These are phyloP conservation scores for Drosophila lacteicornis DNA, from an alignment of 1,140 invertebrate species.

Conservation along the genomic window DNA sequence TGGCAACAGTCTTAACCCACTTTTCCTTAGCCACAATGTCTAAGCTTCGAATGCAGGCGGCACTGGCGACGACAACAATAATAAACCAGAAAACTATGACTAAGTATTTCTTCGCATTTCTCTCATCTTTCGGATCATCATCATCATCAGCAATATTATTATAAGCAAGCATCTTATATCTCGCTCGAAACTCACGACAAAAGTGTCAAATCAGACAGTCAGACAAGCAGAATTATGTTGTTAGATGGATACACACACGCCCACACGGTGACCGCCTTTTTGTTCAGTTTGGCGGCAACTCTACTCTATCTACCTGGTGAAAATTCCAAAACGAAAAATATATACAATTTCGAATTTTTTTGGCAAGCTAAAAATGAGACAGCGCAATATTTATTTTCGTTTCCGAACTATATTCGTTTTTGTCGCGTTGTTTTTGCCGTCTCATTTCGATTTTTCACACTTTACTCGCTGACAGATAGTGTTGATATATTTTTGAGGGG, in stretches of 20 bases:
- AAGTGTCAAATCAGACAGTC: conserved; percentile 54
- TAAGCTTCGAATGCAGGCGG: conserved; percentile 36
- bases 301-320: conserved; percentile 59
- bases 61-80: not conserved
- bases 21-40: conserved; percentile 46
- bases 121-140: conserved; percentile 34
- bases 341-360: conserved; percentile 21
- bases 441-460: conserved; percentile 60
- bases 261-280: conserved; percentile 52
- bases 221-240: conserved; percentile 49
- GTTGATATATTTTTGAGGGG: conserved; percentile 64
- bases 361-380: conserved; percentile 39
- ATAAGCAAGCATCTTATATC: conserved; percentile 24
- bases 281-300: conserved; percentile 16
- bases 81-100: conserved; percentile 36
- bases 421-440: conserved; percentile 17
- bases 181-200: conserved; percentile 19
- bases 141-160: conserved; percentile 33
- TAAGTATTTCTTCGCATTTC: conserved; percentile 38
- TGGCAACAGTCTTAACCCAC: conserved; percentile 51
- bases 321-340: conserved; percentile 66
- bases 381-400: conserved; percentile 57
- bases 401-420: conserved; percentile 30
- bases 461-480: conserved; percentile 62
- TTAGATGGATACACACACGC: conserved; percentile 29